Evolutionary conservation across 2,888 invertebrate species (phyloP).

Genomic region (Drosophila recens): DNA sequence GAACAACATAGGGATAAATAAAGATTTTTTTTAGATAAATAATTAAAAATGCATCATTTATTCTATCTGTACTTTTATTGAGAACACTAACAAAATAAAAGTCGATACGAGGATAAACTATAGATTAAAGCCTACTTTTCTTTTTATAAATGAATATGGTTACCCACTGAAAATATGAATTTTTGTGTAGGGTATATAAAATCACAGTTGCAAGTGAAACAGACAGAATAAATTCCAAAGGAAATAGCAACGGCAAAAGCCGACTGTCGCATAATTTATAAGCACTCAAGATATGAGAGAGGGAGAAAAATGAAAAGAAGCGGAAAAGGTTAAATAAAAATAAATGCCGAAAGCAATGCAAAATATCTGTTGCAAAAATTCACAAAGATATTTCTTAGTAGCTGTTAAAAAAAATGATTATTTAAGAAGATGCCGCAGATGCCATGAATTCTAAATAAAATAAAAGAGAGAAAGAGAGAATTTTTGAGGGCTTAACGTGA

Average conservation of each 20-base stretch:
- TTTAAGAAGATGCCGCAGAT: constrained; percentile 7
- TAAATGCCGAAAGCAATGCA: constrained; percentile 19
- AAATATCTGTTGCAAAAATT: constrained; percentile 29
- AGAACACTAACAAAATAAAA: no score
- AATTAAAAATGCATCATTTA: no score
- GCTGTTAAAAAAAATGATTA: constrained; percentile 36
- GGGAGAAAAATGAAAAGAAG: neutral
- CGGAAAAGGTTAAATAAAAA: neutral
- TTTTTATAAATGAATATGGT: neutral
- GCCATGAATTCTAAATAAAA: neutral
- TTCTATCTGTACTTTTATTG: no score
- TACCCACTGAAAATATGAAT: neutral
- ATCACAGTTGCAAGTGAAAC: constrained; percentile 38
- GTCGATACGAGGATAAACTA: neutral
- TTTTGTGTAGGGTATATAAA: constrained; percentile 6
- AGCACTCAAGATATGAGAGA: constrained; percentile 10
- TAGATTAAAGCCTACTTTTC: neutral
- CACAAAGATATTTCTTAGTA: constrained; percentile 5
- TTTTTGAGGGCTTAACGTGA: constrained; percentile 30
- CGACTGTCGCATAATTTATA: constrained; percentile 60
- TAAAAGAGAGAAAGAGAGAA: neutral
- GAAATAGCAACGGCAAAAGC: constrained; percentile 18
- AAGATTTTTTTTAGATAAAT: no score
- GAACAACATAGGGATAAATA: no score
- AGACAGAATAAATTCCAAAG: constrained; percentile 52